Conservation (phyloP, 1,140 invertebrate species). For the Melipona quadrifasciata region DNA sequence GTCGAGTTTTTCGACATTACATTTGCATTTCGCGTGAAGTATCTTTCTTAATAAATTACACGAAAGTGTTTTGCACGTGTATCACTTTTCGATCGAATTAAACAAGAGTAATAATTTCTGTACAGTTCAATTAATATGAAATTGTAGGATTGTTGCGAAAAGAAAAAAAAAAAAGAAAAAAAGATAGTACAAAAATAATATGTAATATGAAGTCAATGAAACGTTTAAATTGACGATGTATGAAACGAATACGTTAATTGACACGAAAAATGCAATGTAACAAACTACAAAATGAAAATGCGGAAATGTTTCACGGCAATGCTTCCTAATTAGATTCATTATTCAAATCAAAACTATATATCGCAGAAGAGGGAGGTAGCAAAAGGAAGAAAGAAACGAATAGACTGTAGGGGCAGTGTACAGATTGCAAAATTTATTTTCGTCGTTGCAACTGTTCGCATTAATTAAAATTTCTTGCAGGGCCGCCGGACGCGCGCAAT, state of each 20-base stretch:
- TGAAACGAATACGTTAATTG: background rate
- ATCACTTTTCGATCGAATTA: too few species aligned
- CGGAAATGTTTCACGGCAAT: background rate
- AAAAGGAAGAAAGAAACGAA: too few species aligned
- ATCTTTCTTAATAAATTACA: too few species aligned
- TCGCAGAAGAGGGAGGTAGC: too few species aligned
- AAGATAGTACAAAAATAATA: too few species aligned
- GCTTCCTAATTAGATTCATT: background rate
- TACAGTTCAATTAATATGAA: too few species aligned
- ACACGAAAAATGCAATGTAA: background rate
- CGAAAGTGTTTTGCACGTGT: too few species aligned
- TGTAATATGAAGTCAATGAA: background rate
- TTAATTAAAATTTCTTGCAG: background rate
- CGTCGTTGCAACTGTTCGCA: background rate
- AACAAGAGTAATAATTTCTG: too few species aligned
- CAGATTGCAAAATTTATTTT: background rate
- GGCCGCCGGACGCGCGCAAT: background rate
- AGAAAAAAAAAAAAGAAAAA: too few species aligned
- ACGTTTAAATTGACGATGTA: background rate
- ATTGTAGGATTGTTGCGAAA: too few species aligned
- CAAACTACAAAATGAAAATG: background rate
- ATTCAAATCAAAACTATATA: background rate
- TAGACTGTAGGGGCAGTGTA: background rate
- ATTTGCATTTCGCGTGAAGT: too few species aligned
- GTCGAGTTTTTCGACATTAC: too few species aligned